Evolutionary conservation across 2,888 invertebrate species (phyloP).

Genomic region (Scaptomyza reducta): DNA sequence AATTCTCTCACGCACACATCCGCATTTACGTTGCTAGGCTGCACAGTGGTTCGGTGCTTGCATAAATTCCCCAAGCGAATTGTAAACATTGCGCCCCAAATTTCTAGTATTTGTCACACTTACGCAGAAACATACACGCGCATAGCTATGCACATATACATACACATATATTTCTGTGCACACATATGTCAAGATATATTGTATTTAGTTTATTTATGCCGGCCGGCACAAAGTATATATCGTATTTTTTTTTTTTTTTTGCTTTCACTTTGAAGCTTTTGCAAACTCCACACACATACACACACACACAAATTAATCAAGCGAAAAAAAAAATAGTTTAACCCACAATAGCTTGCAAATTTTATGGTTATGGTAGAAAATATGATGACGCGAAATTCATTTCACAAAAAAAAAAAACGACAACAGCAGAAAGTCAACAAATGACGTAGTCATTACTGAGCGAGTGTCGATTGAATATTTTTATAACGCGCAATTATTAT

Average conservation of each 20-base stretch:
- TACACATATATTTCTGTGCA: background rate
- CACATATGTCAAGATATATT: background rate
- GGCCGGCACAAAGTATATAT: conserved; percentile 36
- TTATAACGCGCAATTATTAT: conserved; percentile 55
- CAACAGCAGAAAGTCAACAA: conserved; percentile 27
- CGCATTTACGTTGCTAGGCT: conserved; percentile 4
- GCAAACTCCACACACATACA: background rate
- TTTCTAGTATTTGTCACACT: conserved; percentile 5
- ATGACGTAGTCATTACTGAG: conserved; percentile 27
- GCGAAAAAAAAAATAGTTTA: conserved; percentile 4
- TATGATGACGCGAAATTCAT: conserved; percentile 39
- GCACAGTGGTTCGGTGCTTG: conserved; percentile 46
- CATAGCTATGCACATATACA: background rate
- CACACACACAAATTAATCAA: conserved; percentile 11
- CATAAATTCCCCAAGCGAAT: conserved; percentile 27
- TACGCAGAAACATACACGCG: conserved; percentile 2
- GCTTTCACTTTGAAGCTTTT: conserved; percentile 26
- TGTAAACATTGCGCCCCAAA: conserved; percentile 31
- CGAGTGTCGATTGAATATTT: conserved; percentile 42
- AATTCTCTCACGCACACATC: conserved; percentile 25
- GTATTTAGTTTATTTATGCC: conserved; percentile 22
- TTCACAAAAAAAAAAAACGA: conserved; percentile 22
- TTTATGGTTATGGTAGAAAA: conserved; percentile 30
- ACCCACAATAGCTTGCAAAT: conserved; percentile 39
- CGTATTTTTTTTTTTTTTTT: conserved; percentile 2